Conservation (phyloP, 2,888 invertebrate species). For the Zaprionus lineosus region DNA sequence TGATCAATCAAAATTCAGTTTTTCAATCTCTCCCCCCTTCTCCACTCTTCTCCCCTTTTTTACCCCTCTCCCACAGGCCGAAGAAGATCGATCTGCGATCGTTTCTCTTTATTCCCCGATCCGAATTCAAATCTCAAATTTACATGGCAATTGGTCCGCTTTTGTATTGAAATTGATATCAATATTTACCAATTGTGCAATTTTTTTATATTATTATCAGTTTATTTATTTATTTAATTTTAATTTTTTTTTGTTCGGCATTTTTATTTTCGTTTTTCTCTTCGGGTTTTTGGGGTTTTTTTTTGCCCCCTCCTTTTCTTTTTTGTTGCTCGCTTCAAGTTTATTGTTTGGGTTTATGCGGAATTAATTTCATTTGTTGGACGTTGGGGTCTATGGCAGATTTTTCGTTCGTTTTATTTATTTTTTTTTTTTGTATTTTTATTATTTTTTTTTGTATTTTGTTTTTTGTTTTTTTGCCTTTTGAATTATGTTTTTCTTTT, state of each 20-base stretch:
- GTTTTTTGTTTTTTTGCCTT: slow-evolving; percentile 12
- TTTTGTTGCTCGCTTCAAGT: slow-evolving; percentile 17
- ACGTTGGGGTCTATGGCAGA: slow-evolving; percentile 9
- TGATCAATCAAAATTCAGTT: too few species aligned
- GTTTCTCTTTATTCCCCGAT: slow-evolving; percentile 5
- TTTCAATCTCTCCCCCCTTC: too few species aligned
- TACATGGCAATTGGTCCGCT: slow-evolving; percentile 24
- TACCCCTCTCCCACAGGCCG: too few species aligned
- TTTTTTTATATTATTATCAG: neutral
- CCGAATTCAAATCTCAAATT: slow-evolving; percentile 1
- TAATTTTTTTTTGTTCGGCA: neutral
- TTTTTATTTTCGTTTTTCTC: too few species aligned
- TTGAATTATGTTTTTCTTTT: slow-evolving; percentile 19
- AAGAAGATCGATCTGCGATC: too few species aligned
- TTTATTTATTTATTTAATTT: neutral
- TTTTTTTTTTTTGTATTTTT: neutral
- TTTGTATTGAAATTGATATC: slow-evolving; percentile 39
- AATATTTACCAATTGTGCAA: slow-evolving; percentile 62
- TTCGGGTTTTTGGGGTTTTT: slow-evolving; percentile 10
- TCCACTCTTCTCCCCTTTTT: too few species aligned
- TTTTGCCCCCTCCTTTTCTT: slow-evolving; percentile 16
- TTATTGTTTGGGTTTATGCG: slow-evolving; percentile 41
- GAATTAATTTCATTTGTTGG: slow-evolving; percentile 58
- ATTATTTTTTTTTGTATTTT: neutral
- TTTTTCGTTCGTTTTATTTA: too few species aligned